These are phyloP conservation scores for Falco novaeseelandiae DNA, from an alignment of 2,797 vertebrate genomes.

Conservation along the genomic window DNA sequence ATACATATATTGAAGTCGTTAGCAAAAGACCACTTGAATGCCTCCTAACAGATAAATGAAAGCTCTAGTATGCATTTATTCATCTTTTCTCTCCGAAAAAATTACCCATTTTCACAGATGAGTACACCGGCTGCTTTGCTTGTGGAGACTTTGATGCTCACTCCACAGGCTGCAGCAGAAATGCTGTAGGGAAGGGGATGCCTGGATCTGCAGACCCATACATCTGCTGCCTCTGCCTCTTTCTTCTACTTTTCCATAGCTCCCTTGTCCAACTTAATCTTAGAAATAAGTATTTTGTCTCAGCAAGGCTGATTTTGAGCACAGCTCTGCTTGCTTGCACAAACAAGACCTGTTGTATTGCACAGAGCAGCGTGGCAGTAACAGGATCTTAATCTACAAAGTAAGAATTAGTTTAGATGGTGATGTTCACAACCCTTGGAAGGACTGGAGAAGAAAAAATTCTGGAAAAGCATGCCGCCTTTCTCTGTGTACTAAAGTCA, in stretches of 20 bases:
- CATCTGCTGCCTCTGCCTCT: rapidly evolving
- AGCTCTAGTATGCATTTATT: not conserved
- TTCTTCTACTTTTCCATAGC: not conserved
- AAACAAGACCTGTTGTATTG: not conserved
- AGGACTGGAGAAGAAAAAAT: not conserved
- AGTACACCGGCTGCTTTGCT: not conserved
- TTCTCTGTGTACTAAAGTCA: not conserved
- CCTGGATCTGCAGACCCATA: rapidly evolving
- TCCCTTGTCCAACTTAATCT: not conserved
- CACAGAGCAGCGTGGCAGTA: not conserved
- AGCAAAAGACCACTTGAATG: conserved; percentile 42
- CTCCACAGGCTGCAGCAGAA: not conserved
- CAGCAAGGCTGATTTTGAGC: not conserved
- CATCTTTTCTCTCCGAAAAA: not conserved
- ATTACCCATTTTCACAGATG: not conserved
- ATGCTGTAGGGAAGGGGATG: rapidly evolving
- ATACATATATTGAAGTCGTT: conserved; percentile 32
- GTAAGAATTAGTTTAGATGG: not conserved
- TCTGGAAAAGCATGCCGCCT: rapidly evolving
- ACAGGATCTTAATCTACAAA: not conserved
- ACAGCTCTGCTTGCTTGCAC: not conserved
- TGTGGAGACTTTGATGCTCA: not conserved
- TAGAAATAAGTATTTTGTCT: not conserved
- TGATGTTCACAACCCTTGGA: not conserved
- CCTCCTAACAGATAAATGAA: conserved; percentile 35